Percentiles rank a stretch among this genome's conserved stretches.
phyloP scores from a whole-genome alignment of 2,797 vertebrate species.

The Diplodus sargus region DNA sequence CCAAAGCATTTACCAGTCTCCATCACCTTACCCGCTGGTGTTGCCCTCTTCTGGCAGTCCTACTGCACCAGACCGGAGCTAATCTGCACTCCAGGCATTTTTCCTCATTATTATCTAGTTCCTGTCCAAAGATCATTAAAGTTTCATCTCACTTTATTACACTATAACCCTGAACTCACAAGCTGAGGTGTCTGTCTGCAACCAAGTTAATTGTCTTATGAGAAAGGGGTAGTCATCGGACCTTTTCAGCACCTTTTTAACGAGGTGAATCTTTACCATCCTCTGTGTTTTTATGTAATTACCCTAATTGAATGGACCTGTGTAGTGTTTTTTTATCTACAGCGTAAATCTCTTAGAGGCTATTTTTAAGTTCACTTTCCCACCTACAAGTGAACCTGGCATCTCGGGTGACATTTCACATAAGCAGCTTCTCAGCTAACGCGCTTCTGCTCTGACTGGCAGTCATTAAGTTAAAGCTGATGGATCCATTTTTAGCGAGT shows the following conservation, averaged over 20 bases:
- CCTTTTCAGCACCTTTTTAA: constrained; percentile 18
- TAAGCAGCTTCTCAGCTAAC: constrained; percentile 16
- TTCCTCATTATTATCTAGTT: constrained; percentile 24
- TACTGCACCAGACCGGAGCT: constrained; percentile 25
- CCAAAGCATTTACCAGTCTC: constrained; percentile 37
- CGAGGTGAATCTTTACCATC: not conserved
- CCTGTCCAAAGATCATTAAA: constrained; percentile 26
- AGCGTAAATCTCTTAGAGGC: constrained; percentile 14
- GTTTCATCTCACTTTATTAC: constrained; percentile 50
- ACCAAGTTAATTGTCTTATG: not conserved
- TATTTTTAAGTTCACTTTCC: constrained; percentile 5
- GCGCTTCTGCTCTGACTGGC: constrained; percentile 19
- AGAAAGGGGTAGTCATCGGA: not conserved
- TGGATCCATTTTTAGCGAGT: constrained; percentile 4
- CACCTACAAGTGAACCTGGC: not conserved
- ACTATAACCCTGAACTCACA: constrained; percentile 15
- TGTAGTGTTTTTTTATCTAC: not conserved
- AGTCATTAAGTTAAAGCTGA: not conserved
- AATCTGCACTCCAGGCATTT: constrained; percentile 28
- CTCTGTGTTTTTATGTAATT: constrained; percentile 14
- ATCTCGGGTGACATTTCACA: constrained; percentile 5
- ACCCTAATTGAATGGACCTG: constrained; percentile 6
- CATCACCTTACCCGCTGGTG: constrained; percentile 4
- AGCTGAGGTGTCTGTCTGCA: constrained; percentile 1
- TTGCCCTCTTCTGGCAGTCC: constrained; percentile 15